phyloP scores from a whole-genome alignment of 2,797 vertebrate genomes.

The Lindbergichthys nudifrons region DNA sequence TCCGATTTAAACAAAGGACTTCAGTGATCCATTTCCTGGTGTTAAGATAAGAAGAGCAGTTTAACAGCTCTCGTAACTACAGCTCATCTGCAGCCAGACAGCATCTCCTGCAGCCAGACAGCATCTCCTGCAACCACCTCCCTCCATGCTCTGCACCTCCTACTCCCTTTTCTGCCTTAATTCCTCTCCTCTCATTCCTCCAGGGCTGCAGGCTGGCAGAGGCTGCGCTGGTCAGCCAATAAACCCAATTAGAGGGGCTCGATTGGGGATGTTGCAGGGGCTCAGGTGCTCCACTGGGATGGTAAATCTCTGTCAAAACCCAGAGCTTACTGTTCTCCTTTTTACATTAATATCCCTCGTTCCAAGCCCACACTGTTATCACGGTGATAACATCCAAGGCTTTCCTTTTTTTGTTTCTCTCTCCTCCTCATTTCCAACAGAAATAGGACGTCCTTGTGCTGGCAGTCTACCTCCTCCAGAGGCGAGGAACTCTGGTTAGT shows the following conservation, averaged over 20 bases:
- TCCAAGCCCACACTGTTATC: conserved; percentile 37
- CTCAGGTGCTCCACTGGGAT: conserved; percentile 54
- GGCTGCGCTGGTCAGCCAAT: conserved; percentile 67
- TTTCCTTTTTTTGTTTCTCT: conserved; percentile 17
- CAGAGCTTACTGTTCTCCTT: conserved; percentile 35
- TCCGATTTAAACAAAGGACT: conserved; percentile 65
- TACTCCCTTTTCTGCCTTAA: conserved; percentile 9
- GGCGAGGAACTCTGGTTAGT: conserved; percentile 46
- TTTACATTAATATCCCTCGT: conserved; percentile 31
- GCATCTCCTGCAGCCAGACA: conserved; percentile 59
- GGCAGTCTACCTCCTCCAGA: conserved; percentile 28
- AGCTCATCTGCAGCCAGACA: conserved; percentile 66
- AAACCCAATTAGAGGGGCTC: conserved; percentile 73
- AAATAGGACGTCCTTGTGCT: conserved; percentile 50
- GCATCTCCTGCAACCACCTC: conserved; percentile 39
- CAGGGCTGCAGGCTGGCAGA: conserved; percentile 46
- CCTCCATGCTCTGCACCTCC: not conserved
- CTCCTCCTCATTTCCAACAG: conserved; percentile 31
- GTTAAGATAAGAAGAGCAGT: conserved; percentile 61
- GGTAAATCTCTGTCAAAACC: conserved; percentile 67
- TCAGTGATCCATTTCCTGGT: conserved; percentile 66
- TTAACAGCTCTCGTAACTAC: conserved; percentile 53
- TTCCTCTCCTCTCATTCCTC: conserved; percentile 47
- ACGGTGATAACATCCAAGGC: conserved; percentile 49
- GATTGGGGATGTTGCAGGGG: conserved; percentile 41